phyloP scores from a whole-genome alignment of 2,113 vertebrate genomes.

The Macroglossus sobrinus region DNA sequence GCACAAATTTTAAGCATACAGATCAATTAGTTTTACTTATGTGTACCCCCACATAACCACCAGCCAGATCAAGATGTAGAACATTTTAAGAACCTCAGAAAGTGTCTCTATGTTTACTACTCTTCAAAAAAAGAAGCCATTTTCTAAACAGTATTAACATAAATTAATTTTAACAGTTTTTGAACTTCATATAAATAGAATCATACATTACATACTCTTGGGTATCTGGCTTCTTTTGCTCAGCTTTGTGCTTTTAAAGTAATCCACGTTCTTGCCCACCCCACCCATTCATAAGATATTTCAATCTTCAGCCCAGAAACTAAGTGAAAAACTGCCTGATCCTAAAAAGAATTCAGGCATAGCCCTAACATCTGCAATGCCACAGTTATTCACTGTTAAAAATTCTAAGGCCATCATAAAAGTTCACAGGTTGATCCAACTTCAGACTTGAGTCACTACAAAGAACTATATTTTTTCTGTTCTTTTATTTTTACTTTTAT shows the following conservation, averaged over 20 bases:
- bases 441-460: not conserved
- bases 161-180: not conserved
- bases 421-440: not conserved
- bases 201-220: not conserved
- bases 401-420: not conserved
- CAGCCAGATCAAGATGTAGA: not conserved
- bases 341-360: not conserved
- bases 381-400: not conserved
- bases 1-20: not conserved
- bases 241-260: not conserved
- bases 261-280: not conserved
- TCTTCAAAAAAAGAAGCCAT: not conserved
- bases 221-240: not conserved
- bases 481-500: not conserved
- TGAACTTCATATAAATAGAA: slow-evolving; percentile 11
- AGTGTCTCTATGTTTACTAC: not conserved
- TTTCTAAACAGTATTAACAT: slow-evolving; percentile 22
- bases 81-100: not conserved
- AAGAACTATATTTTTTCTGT: not conserved
- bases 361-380: not conserved
- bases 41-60: not conserved
- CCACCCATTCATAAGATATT: not conserved
- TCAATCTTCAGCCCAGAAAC: not conserved
- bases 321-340: not conserved
- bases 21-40: not conserved